Evolutionary conservation across 2,113 vertebrate species (phyloP).

Genomic region (Colossoma macropomum): DNA sequence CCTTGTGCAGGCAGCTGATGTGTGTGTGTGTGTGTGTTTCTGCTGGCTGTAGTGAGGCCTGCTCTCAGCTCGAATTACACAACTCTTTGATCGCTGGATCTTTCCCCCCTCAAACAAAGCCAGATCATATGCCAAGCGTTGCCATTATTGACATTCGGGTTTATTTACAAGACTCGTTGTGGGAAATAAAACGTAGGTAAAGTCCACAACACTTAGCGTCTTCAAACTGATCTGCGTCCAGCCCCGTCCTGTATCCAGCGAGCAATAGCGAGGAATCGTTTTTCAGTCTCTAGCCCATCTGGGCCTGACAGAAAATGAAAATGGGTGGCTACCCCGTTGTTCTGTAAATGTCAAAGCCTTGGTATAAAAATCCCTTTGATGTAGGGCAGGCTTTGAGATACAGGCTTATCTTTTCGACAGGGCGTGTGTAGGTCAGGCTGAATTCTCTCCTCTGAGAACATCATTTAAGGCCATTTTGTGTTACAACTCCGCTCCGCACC

Average conservation of each 20-base stretch:
- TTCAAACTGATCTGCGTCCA: neutral
- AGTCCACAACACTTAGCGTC: neutral
- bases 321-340: neutral
- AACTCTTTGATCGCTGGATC: constrained; percentile 35
- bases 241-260: neutral
- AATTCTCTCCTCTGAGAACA: neutral
- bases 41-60: constrained; percentile 19
- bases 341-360: constrained; percentile 19
- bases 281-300: neutral
- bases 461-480: constrained; percentile 8
- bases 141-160: neutral
- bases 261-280: neutral
- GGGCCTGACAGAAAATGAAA: neutral
- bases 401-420: neutral
- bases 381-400: constrained; percentile 8
- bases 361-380: neutral
- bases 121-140: constrained; percentile 25
- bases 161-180: neutral
- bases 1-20: constrained; percentile 21
- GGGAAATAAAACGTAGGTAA: neutral
- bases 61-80: constrained; percentile 34
- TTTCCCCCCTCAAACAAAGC: constrained; percentile 33
- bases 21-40: constrained; percentile 17
- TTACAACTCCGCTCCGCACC: neutral
- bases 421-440: neutral